phyloP scores from a whole-genome alignment of 53 echinoderm and acorn worm species.

The Holothuria leucospilota region DNA sequence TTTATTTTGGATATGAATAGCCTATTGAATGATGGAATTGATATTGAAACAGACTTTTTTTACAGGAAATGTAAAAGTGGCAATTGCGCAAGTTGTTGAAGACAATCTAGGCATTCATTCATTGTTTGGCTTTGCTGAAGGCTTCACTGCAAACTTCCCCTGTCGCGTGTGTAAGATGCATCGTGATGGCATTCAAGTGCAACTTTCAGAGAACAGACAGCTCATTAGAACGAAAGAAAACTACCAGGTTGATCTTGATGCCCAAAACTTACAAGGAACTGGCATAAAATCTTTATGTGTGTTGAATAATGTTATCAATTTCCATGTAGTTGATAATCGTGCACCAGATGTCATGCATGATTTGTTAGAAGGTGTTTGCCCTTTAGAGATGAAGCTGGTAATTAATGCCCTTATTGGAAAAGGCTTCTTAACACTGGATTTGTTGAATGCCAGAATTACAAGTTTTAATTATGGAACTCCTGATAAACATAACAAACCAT shows the following conservation, averaged over 20 bases:
- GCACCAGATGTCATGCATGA: conserved; percentile 68
- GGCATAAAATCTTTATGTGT: conserved; percentile 46
- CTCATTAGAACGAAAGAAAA: conserved; percentile 33
- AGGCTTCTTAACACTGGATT: conserved; percentile 36
- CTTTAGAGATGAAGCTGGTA: conserved; percentile 58
- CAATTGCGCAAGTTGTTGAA: conserved; percentile 24
- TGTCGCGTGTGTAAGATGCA: conserved; percentile 58
- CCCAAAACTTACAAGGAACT: conserved; percentile 50
- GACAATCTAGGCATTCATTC: conserved; percentile 57
- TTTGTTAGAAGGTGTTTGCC: conserved; percentile 55
- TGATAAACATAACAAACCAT: conserved; percentile 60
- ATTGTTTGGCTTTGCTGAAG: conserved; percentile 43
- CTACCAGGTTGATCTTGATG: conserved; percentile 49
- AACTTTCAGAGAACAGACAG: conserved; percentile 5
- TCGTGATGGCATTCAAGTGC: conserved; percentile 1
- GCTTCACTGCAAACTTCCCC: conserved; percentile 58
- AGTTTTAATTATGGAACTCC: conserved; percentile 61
- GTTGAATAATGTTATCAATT: conserved; percentile 33
- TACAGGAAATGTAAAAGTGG: conserved; percentile 26
- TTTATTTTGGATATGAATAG: conserved; percentile 51
- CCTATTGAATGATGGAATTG: conserved; percentile 43
- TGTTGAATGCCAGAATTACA: conserved; percentile 55
- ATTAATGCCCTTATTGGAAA: conserved; percentile 40
- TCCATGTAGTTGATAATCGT: conserved; percentile 53
- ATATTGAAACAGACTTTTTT: conserved; percentile 28